Base-by-base conservation (phyloP, 2,113 vertebrate species). In the Monopterus albus region DNA sequence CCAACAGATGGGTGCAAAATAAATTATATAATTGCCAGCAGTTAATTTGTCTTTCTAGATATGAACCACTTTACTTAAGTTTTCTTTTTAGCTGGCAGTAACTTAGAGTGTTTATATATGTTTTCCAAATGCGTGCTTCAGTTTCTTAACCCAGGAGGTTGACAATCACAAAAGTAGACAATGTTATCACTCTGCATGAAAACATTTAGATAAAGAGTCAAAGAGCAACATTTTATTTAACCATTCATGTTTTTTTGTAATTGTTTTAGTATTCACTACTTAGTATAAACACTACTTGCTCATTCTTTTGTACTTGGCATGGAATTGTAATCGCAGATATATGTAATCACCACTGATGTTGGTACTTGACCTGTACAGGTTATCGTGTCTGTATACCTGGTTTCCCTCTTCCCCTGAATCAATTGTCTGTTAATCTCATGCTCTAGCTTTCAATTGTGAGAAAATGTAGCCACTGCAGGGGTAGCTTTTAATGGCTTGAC, bases 391-490 rank as follows among this genome's bases (percentile, higher is more conserved):
- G 87, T 92, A 92, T 93, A 92, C 78, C 83, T 91, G 87, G 87
- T 94, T 95, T 95, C 93, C 95, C 87, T 92, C 66, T 95, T 94
- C 93, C 92, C 89, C 39, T 81, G 87, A 90, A 89, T 94, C 95
- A 95, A 97, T 97, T 97, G 96, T 98, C 74, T 90, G 74, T 89
- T 92, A 96, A 97, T 96, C 95, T 96, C 88, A 89, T 79, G 79
- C 59, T 78, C 74, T 70, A 71, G 86, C 72, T 91, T 90, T 96
- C 93, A 97, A 97, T 97, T 93, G 95, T 98, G 95, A 96, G 96
- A 98, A 93, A 91, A 80, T 82, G 53, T 83, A 86, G 82, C 88
- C 81, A 74, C 78, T 79, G 77, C 75, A 76, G 35, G 83, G 78
- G 86, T 72, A 81, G 69, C 46, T 59, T 82, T 81, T 86, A 88